These are phyloP conservation scores for Stegophylla sp. DNA, from an alignment of 2,888 invertebrate genomes.

Conservation along the genomic window DNA sequence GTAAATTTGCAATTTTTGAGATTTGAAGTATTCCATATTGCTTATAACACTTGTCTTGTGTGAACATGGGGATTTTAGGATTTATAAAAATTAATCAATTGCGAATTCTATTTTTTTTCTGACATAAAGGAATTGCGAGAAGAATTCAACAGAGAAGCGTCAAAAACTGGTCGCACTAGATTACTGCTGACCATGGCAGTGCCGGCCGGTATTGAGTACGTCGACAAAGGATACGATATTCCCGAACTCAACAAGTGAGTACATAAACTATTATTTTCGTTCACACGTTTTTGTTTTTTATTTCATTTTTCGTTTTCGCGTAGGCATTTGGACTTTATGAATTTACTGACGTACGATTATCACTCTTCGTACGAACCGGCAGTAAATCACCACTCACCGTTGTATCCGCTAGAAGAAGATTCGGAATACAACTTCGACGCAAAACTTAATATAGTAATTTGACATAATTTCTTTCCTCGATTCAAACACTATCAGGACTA, in stretches of 20 bases:
- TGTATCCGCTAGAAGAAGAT: slow-evolving; percentile 78
- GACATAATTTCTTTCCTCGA: no score
- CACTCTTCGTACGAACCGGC: slow-evolving; percentile 90
- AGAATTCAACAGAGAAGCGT: slow-evolving; percentile 86
- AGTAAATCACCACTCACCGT: slow-evolving; percentile 88
- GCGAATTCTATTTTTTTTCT: slow-evolving; percentile 33
- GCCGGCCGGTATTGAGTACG: slow-evolving; percentile 90
- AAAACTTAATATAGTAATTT: slow-evolving; percentile 86
- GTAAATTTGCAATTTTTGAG: no score
- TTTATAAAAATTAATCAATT: no score
- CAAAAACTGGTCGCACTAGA: slow-evolving; percentile 80
- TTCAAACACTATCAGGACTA: no score
- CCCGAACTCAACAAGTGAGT: slow-evolving; percentile 81
- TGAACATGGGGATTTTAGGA: no score
- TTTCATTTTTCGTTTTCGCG: slow-evolving; percentile 59
- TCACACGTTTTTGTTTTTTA: background rate
- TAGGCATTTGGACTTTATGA: slow-evolving; percentile 89
- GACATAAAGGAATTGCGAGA: slow-evolving; percentile 77
- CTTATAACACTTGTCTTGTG: no score
- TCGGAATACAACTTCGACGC: slow-evolving; percentile 87
- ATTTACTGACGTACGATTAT: slow-evolving; percentile 88
- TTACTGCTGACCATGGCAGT: slow-evolving; percentile 91
- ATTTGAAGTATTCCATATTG: no score
- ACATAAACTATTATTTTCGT: no score
- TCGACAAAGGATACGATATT: slow-evolving; percentile 91